Conservation (phyloP, 2,113 vertebrate genomes). For the Semnornis frantzii region DNA sequence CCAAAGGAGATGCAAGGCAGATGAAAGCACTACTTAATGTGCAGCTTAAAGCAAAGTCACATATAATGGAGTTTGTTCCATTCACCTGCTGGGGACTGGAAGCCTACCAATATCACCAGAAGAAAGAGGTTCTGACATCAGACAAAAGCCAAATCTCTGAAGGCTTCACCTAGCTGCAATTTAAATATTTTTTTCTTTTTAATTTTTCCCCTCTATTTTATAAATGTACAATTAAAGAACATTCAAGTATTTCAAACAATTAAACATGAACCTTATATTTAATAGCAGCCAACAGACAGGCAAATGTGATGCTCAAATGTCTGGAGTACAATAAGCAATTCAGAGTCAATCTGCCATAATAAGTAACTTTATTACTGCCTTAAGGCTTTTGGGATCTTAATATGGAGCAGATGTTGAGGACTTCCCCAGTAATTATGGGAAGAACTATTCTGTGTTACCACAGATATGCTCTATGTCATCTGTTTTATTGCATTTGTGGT, state of each 20-base stretch:
- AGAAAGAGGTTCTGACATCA: background rate
- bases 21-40: background rate
- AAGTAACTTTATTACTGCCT: slow-evolving; percentile 3
- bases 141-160: background rate
- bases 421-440: background rate
- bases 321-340: background rate
- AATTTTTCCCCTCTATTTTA: background rate
- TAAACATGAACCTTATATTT: background rate
- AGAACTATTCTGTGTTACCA: background rate
- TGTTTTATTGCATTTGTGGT: background rate
- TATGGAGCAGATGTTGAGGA: background rate
- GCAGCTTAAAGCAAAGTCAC: background rate
- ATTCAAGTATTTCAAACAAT: background rate
- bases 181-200: background rate
- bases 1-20: background rate
- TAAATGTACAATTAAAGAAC: background rate
- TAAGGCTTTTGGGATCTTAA: slow-evolving; percentile 10
- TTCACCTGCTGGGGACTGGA: background rate
- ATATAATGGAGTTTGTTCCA: background rate
- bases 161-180: background rate
- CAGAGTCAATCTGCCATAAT: background rate
- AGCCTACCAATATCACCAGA: background rate
- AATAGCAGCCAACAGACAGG: background rate
- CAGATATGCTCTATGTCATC: background rate
- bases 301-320: background rate